Base-by-base conservation (phyloP, 2,113 vertebrate genomes). In the Nannospalax galili region DNA sequence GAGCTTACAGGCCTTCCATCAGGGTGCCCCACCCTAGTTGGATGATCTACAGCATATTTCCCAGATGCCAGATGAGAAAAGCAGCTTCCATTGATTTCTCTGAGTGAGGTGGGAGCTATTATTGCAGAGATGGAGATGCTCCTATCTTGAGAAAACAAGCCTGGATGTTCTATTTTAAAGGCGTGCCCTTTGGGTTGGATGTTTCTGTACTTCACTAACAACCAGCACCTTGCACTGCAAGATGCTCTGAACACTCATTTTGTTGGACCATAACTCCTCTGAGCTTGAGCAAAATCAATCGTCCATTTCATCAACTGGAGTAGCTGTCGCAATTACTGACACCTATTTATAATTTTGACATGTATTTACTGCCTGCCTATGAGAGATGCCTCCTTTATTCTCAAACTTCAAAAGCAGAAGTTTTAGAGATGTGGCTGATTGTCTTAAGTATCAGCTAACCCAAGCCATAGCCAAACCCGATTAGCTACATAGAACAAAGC, bases 321-420 rank as follows among this genome's bases (percentile, higher is more conserved):
- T 52, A 35, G 62, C 62, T 73, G 22, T 60, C 24, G 0, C 35
- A 80, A 62, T 48, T 45, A 45, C 16, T 56, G 30, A 60, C 8
- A 22, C 30, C 5, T 52, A 37, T 48, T 74, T 74, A 52, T 45
- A 17, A 37, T n/a, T 58, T 22, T 80, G 22, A 48, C 32, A 42
- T 60, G 7, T 58, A 35, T 67, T 73, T 81, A 3, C 84, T 84
- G n/a, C 37, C 85, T 67, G 12, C n/a, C 2, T 26, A 7, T 19
- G 9, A 9, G 15, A 16, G 20, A 28, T 28, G 4, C 32, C 1
- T 42, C 22, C 6, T 24, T 69, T 15, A 2, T 65, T 37, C 52
- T 84, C 60, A 26, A 30, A 45, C 67, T 84, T 87, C 70, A 90
- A 91, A 70, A 64, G 42, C 52, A 92, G 75, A 77, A n/a, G 37